phyloP scores from a whole-genome alignment of 2,797 vertebrate species.

The Sciurus vulgaris region DNA sequence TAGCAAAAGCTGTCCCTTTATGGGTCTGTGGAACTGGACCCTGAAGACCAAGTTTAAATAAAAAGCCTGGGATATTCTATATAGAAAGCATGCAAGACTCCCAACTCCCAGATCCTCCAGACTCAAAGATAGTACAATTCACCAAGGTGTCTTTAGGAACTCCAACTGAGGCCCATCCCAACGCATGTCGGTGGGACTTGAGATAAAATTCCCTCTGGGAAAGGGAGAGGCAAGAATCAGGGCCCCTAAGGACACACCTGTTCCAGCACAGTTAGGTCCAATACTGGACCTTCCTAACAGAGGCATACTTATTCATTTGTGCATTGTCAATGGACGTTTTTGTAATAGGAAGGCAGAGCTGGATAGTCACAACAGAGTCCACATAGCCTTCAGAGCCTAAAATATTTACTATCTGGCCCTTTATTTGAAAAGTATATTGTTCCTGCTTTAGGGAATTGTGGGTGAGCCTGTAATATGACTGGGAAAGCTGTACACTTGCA shows the following conservation, averaged over 20 bases:
- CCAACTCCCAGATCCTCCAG: background rate
- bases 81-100: background rate
- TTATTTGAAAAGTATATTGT: background rate
- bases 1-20: constrained; percentile 41
- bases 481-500: background rate
- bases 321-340: background rate
- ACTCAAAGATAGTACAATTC: background rate
- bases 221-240: background rate
- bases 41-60: constrained; percentile 4
- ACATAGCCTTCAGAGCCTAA: background rate
- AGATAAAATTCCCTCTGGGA: background rate
- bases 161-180: background rate
- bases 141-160: background rate
- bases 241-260: background rate
- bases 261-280: background rate
- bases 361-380: background rate
- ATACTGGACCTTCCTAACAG: background rate
- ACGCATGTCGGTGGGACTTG: background rate
- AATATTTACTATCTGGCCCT: background rate
- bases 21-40: background rate
- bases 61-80: background rate
- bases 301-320: background rate
- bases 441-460: background rate
- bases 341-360: background rate
- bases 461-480: background rate